Conservation (phyloP, 2,797 vertebrate genomes). For the Fundulus diaphanus region DNA sequence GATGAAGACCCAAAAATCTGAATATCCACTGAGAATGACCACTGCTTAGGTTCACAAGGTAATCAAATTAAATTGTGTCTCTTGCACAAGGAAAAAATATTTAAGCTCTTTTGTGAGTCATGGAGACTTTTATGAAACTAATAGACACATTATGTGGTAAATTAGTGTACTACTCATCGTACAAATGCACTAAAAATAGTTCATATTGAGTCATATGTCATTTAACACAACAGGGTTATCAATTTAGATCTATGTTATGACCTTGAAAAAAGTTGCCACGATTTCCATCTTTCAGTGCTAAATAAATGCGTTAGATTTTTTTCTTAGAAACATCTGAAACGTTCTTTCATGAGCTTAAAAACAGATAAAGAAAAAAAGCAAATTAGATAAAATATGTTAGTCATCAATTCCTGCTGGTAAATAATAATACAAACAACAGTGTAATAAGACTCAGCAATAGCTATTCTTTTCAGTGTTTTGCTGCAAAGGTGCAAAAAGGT, state of each 20-base stretch:
- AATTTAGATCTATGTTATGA: not conserved
- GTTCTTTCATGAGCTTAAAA: not conserved
- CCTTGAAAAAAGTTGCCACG: not conserved
- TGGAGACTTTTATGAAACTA: slow-evolving; percentile 4
- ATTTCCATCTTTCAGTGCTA: slow-evolving; percentile 2
- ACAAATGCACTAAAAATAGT: not conserved
- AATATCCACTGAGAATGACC: slow-evolving; percentile 10
- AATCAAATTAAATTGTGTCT: slow-evolving; percentile 2
- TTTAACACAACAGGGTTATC: not conserved
- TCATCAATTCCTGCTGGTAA: not conserved
- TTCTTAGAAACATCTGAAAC: not conserved
- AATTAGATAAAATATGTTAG: not conserved
- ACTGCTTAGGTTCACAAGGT: not conserved
- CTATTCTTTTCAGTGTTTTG: not conserved
- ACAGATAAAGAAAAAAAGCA: not conserved
- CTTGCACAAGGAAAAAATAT: not conserved
- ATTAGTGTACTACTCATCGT: not conserved
- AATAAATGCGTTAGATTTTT: not conserved
- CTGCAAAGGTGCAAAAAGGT: not conserved
- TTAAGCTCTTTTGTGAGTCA: not conserved
- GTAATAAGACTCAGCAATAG: not conserved
- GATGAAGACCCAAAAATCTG: slow-evolving; percentile 12
- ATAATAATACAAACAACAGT: not conserved
- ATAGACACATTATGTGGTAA: not conserved
- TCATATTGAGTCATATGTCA: not conserved